Evolutionary conservation across 2,113 vertebrate species (phyloP).

Genomic region (Galeopterus variegatus): DNA sequence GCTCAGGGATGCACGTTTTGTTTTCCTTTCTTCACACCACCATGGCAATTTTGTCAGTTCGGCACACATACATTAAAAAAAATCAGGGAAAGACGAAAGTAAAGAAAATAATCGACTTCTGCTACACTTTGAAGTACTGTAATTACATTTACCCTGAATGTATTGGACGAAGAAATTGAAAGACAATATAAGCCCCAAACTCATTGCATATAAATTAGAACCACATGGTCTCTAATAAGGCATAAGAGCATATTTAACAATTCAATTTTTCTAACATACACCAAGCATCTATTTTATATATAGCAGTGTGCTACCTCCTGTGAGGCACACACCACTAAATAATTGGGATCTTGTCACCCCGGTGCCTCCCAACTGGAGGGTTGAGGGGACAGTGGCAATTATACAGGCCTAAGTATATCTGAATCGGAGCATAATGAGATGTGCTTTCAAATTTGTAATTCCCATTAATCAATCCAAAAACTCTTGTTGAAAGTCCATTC

Average conservation of each 20-base stretch:
- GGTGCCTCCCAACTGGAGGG: not conserved
- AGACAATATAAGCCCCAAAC: not conserved
- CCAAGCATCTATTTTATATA: conserved; percentile 37
- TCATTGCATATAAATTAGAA: not conserved
- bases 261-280: not conserved
- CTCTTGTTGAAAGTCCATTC: not conserved
- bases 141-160: conserved; percentile 40
- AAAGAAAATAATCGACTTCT: conserved; percentile 51
- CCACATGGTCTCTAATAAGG: not conserved
- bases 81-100: not conserved
- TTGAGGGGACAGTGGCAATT: accelerated
- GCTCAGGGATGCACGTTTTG: not conserved
- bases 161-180: conserved; percentile 41
- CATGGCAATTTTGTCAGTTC: not conserved
- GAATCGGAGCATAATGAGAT: not conserved
- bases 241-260: not conserved
- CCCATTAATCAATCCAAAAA: not conserved
- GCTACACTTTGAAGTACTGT: not conserved
- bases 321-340: not conserved
- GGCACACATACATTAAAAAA: not conserved
- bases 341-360: not conserved
- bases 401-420: not conserved
- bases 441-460: not conserved
- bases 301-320: not conserved
- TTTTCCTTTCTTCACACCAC: not conserved